Evolutionary conservation across 2,888 invertebrate genomes (phyloP).

Genomic region (Argyresthia goedartella): DNA sequence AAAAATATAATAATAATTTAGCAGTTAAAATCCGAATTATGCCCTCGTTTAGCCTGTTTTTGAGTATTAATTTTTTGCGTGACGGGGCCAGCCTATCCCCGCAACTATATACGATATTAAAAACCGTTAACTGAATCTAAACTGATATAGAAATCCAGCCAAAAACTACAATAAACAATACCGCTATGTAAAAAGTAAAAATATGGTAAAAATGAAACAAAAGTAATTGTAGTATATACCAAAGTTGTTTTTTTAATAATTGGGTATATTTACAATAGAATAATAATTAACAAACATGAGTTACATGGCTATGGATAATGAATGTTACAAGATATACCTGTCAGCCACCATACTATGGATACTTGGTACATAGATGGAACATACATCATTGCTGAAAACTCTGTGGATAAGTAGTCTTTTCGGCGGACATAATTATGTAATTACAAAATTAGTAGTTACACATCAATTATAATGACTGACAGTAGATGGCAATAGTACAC

Average conservation of each 20-base stretch:
- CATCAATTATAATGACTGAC: neutral
- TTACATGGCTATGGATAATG: slow-evolving; percentile 51
- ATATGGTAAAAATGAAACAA: slow-evolving; percentile 11
- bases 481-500: too few relatives aligned
- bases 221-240: slow-evolving; percentile 38
- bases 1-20: too few relatives aligned
- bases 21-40: too few relatives aligned
- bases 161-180: too few relatives aligned
- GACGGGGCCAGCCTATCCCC: too few relatives aligned
- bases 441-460: neutral
- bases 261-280: slow-evolving; percentile 68
- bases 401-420: neutral
- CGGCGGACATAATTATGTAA: neutral
- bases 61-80: too few relatives aligned
- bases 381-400: neutral
- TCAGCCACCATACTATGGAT: neutral
- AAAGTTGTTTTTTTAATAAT: slow-evolving; percentile 64
- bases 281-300: slow-evolving; percentile 68
- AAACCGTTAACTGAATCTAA: too few relatives aligned
- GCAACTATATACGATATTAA: too few relatives aligned
- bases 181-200: too few relatives aligned
- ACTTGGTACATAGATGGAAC: neutral
- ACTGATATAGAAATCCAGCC: too few relatives aligned
- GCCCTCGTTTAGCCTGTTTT: too few relatives aligned
- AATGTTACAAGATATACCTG: slow-evolving; percentile 36